A percentile compares a stretch with the other conserved stretches of the same genome.
Conservation (phyloP, 2,797 vertebrate genomes). For the Lagocephalus sceleratus region DNA sequence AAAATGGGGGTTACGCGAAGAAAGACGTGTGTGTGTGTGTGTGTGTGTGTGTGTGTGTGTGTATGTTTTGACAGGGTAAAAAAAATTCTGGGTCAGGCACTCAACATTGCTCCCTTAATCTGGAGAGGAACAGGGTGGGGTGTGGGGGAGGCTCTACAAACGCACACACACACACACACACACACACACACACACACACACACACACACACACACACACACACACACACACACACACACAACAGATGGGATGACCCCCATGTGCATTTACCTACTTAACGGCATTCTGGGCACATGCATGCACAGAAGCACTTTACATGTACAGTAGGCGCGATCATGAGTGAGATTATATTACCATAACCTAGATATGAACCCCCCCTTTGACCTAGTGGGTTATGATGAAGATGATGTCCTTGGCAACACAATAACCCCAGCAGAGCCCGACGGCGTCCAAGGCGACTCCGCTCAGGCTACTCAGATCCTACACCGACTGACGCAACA, state of each 20-base stretch:
- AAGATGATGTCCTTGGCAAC: slow-evolving; percentile 44
- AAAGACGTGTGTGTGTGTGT: neutral
- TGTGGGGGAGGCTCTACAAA: slow-evolving; percentile 15
- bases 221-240: slow-evolving; percentile 11
- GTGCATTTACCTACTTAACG: slow-evolving; percentile 45
- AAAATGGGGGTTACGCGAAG: slow-evolving; percentile 36
- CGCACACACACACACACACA: slow-evolving; percentile 7
- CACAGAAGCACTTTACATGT: slow-evolving; percentile 20
- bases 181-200: slow-evolving; percentile 8
- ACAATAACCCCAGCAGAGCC: slow-evolving; percentile 41
- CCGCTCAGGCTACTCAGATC: slow-evolving; percentile 22
- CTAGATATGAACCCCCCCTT: slow-evolving; percentile 60
- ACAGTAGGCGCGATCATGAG: slow-evolving; percentile 59
- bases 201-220: slow-evolving; percentile 10
- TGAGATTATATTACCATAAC: slow-evolving; percentile 67
- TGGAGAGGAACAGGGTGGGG: slow-evolving; percentile 37
- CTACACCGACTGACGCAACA: slow-evolving; percentile 37
- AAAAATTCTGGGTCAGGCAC: slow-evolving; percentile 62
- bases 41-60: slow-evolving; percentile 10
- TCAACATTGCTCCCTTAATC: slow-evolving; percentile 51
- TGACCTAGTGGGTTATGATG: slow-evolving; percentile 39
- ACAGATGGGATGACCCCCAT: slow-evolving; percentile 44
- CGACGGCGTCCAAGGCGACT: slow-evolving; percentile 7
- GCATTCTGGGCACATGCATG: slow-evolving; percentile 32
- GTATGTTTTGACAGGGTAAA: slow-evolving; percentile 13